A percentile compares a stretch with the other conserved stretches of the same genome.
These are phyloP conservation scores for Cetoscarus ocellatus DNA, from an alignment of 2,797 vertebrate species.

Conservation along the genomic window DNA sequence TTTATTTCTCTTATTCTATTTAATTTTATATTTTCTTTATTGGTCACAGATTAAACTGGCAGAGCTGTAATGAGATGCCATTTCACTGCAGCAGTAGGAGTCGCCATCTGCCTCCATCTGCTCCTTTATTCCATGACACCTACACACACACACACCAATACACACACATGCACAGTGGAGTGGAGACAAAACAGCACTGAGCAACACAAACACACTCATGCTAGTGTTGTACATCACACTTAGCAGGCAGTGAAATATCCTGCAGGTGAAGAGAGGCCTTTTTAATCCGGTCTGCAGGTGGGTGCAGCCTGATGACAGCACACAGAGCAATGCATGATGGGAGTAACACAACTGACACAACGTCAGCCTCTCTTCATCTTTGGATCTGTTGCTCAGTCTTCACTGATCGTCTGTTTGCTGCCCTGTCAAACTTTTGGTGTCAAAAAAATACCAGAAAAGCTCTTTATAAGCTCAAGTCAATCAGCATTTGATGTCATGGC, in stretches of 20 bases:
- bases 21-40: constrained; percentile 30
- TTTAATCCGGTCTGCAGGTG: constrained; percentile 47
- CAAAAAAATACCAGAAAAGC: too few relatives aligned
- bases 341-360: not conserved
- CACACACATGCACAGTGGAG: constrained; percentile 15
- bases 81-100: constrained; percentile 65
- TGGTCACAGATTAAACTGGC: constrained; percentile 59
- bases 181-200: not conserved
- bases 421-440: not conserved
- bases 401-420: not conserved
- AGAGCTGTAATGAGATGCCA: constrained; percentile 62
- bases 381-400: not conserved
- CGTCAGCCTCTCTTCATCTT: not conserved
- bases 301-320: not conserved
- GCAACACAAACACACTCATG: constrained; percentile 16
- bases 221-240: constrained; percentile 10
- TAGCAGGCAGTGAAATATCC: constrained; percentile 30
- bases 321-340: not conserved
- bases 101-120: constrained; percentile 77
- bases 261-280: constrained; percentile 37
- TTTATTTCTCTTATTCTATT: constrained; percentile 45
- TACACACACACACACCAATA: constrained; percentile 31
- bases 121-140: constrained; percentile 40
- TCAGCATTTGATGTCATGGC: too few relatives aligned
- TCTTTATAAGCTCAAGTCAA: too few relatives aligned